phyloP scores from a whole-genome alignment of 2,888 invertebrate genomes.

The Cryptophagus acutangulus region DNA sequence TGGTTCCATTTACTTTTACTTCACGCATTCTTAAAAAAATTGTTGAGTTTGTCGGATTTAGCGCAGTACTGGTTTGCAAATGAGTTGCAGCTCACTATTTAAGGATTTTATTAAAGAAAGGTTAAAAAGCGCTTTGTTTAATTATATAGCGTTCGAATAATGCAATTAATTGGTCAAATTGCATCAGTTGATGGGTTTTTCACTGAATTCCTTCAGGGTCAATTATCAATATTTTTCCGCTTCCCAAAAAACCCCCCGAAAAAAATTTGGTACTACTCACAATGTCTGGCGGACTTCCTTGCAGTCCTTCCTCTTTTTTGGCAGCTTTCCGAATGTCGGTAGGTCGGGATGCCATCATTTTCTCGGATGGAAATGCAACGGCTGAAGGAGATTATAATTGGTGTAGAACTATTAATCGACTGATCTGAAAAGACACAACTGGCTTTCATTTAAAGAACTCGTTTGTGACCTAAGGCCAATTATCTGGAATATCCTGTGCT shows the following conservation, averaged over 20 bases:
- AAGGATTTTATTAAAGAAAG: too few relatives aligned
- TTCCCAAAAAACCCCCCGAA: background rate
- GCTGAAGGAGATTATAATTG: slow-evolving; percentile 22
- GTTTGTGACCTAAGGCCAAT: slow-evolving; percentile 12
- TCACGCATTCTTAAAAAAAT: too few relatives aligned
- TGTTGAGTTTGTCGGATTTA: too few relatives aligned
- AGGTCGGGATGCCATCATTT: slow-evolving; percentile 20
- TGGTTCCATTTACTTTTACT: too few relatives aligned
- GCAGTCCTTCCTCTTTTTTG: background rate
- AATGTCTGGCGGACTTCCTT: slow-evolving; percentile 28
- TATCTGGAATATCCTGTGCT: too few relatives aligned
- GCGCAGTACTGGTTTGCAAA: too few relatives aligned
- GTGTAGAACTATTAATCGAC: background rate
- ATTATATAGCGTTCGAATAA: too few relatives aligned
- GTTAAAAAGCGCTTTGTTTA: too few relatives aligned
- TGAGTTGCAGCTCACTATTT: too few relatives aligned
- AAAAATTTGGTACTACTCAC: slow-evolving; percentile 22
- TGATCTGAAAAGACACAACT: slow-evolving; percentile 4
- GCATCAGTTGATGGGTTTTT: background rate
- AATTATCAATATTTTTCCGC: background rate
- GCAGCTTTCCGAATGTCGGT: too few relatives aligned
- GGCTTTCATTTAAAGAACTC: slow-evolving; percentile 17
- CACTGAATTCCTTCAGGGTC: background rate
- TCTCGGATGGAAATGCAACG: background rate
- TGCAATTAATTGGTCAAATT: too few relatives aligned